Evolutionary conservation across 2,888 invertebrate species (phyloP).

Genomic region (Chrysolina oricalcia): DNA sequence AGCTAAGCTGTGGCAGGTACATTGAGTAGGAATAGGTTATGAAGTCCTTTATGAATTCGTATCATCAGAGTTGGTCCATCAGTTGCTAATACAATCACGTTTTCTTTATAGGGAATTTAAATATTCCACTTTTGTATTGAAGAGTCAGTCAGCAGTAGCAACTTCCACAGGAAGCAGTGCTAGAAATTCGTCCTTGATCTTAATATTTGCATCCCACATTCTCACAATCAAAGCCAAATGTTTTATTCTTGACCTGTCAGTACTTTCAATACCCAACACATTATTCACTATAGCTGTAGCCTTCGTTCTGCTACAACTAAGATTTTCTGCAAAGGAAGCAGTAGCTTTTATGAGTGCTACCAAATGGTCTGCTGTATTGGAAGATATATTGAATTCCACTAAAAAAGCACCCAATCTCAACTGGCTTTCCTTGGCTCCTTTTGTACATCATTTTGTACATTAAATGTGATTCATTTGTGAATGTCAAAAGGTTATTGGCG

Average conservation of each 20-base stretch:
- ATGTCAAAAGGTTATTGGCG: too few species aligned
- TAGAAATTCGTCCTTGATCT: conserved; percentile 44
- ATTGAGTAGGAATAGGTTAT: too few species aligned
- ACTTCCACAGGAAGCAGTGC: conserved; percentile 53
- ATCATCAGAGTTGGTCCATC: conserved; percentile 66
- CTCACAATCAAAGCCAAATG: conserved; percentile 39
- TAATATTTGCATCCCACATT: neutral
- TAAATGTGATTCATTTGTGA: too few species aligned
- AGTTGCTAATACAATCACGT: too few species aligned
- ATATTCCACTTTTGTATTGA: conserved; percentile 46
- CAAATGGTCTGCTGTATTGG: too few species aligned
- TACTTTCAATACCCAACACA: conserved; percentile 31
- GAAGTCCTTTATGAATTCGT: conserved; percentile 57
- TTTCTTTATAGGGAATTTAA: conserved; percentile 63
- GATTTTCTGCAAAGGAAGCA: neutral
- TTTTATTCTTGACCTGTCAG: conserved; percentile 38
- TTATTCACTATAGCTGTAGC: neutral
- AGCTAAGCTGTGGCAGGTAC: too few species aligned
- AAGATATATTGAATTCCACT: too few species aligned
- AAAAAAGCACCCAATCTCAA: neutral
- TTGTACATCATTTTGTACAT: too few species aligned
- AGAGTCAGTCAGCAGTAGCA: conserved; percentile 47
- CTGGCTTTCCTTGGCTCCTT: neutral
- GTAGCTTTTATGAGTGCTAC: neutral
- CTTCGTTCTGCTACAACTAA: neutral